Conservation (phyloP, 2,888 invertebrate species). For the Ophion ventricosus region DNA sequence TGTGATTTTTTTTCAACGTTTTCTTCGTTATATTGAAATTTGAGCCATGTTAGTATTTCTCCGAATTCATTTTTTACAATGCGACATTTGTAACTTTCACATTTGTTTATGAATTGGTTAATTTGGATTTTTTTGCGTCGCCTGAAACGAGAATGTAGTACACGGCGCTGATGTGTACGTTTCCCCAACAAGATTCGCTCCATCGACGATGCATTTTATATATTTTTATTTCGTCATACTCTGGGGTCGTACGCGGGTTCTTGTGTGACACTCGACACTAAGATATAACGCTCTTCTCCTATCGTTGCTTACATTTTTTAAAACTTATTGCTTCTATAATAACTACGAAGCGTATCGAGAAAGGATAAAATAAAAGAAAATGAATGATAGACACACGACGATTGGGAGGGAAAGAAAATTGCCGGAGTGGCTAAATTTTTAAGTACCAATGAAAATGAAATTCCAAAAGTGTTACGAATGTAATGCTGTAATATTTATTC, state of each 20-base stretch:
- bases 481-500: no score
- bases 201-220: neutral
- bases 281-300: neutral
- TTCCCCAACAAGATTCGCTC: neutral
- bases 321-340: neutral
- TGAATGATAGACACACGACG: no score
- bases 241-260: neutral
- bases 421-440: no score
- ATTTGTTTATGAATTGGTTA: neutral
- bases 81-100: neutral
- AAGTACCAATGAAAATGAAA: no score
- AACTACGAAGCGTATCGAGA: neutral
- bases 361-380: neutral
- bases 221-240: neutral
- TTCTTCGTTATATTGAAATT: neutral
- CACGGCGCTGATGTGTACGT: neutral
- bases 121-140: neutral
- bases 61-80: neutral
- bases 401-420: no score
- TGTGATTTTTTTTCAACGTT: neutral
- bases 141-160: neutral
- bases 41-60: neutral
- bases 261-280: neutral
- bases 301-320: neutral
- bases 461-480: no score